phyloP scores from a whole-genome alignment of 2,797 vertebrate genomes.

The Stomatorhinus walkeri region DNA sequence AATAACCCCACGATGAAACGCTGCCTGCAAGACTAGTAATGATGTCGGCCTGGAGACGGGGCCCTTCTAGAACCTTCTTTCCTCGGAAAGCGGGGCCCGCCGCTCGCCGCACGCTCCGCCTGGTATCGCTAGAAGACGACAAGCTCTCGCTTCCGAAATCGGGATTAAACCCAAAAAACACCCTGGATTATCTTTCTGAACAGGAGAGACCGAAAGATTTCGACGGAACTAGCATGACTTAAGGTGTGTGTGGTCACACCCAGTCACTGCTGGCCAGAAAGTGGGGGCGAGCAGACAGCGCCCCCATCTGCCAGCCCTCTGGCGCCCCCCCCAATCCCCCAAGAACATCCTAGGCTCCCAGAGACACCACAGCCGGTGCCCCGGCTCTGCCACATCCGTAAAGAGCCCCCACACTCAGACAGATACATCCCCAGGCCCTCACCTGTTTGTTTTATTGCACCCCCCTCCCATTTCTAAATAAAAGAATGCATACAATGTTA shows the following conservation, averaged over 20 bases:
- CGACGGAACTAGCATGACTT: background rate
- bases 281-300: background rate
- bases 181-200: background rate
- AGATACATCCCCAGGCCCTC: background rate
- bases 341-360: background rate
- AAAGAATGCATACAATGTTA: slow-evolving; percentile 5
- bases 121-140: background rate
- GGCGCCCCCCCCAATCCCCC: background rate
- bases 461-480: background rate
- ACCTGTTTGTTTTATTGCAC: background rate
- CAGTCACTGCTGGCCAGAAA: background rate
- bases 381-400: background rate
- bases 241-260: background rate
- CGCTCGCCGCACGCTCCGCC: background rate
- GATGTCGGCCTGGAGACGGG: background rate
- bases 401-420: background rate
- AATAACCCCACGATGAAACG: slow-evolving; percentile 19
- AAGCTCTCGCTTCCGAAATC: background rate
- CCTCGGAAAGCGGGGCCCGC: no score
- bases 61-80: background rate
- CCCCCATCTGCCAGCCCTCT: background rate
- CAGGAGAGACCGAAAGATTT: background rate
- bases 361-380: background rate
- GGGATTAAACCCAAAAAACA: background rate
- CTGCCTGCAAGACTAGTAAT: slow-evolving; percentile 21